A percentile compares a stretch with the other conserved stretches of the same genome.
Evolutionary conservation across 2,888 invertebrate genomes (phyloP).

Genomic region (Drosophila hamatofila): DNA sequence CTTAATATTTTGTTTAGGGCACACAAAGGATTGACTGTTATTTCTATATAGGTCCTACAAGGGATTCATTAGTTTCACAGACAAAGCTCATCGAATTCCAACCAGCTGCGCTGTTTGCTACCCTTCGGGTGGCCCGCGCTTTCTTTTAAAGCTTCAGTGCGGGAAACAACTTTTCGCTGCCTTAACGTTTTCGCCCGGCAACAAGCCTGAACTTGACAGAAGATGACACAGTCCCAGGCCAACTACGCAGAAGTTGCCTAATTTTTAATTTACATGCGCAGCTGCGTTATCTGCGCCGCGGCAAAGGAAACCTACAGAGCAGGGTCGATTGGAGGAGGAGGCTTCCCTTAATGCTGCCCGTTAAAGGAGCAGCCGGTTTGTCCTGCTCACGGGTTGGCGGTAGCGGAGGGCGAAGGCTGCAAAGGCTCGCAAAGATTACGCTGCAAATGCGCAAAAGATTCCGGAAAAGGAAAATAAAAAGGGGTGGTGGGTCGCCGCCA

Average conservation of each 20-base stretch:
- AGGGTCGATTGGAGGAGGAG: conserved; percentile 50
- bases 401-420: conserved; percentile 54
- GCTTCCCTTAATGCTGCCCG: conserved; percentile 22
- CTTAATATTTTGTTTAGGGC: neutral
- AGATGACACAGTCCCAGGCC: conserved; percentile 42
- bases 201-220: conserved; percentile 31
- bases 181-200: conserved; percentile 14
- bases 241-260: conserved; percentile 57
- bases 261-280: conserved; percentile 69
- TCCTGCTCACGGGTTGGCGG: conserved; percentile 69
- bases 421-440: conserved; percentile 18
- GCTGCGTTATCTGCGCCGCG: conserved; percentile 62
- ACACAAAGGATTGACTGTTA: conserved; percentile 1
- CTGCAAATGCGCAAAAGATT: conserved; percentile 59
- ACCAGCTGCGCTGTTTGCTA: conserved; percentile 41
- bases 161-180: conserved; percentile 19
- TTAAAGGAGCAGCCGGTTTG: conserved; percentile 73
- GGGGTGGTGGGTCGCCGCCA: conserved; percentile 57
- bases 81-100: conserved; percentile 49
- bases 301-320: conserved; percentile 23
- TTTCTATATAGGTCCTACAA: conserved; percentile 8
- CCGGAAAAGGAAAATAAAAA: conserved; percentile 40
- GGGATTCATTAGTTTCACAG: conserved; percentile 34
- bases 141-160: conserved; percentile 29
- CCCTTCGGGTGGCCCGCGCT: conserved; percentile 22